phyloP scores from a whole-genome alignment of 2,797 vertebrate species.

The Phyllotis vaccarum region DNA sequence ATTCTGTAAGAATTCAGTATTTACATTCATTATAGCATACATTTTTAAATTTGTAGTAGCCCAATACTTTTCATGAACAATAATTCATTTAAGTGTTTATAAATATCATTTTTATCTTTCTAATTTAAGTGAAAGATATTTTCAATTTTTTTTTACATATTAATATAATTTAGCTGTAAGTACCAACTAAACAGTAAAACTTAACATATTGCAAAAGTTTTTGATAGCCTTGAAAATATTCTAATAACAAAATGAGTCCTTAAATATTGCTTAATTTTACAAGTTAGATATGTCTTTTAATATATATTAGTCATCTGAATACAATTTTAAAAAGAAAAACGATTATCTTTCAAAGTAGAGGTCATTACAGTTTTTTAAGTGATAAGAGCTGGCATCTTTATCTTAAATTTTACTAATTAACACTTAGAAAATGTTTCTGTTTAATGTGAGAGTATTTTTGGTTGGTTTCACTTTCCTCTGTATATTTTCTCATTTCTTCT shows the following conservation, averaged over 20 bases:
- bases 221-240: background rate
- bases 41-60: background rate
- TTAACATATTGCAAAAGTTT: background rate
- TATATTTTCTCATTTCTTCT: background rate
- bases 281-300: background rate
- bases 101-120: background rate
- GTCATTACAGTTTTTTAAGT: background rate
- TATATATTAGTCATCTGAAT: background rate
- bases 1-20: background rate
- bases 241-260: background rate
- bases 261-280: background rate
- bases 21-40: background rate
- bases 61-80: constrained; percentile 1
- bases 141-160: background rate
- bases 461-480: background rate
- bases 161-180: background rate
- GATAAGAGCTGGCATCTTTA: background rate
- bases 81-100: background rate
- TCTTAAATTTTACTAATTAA: background rate
- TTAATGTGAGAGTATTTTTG: background rate
- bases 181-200: constrained; percentile 9
- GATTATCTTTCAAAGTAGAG: background rate
- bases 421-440: background rate
- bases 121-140: constrained; percentile 26
- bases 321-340: background rate